Conservation (phyloP, 1,140 invertebrate genomes). For the Apis dorsata region DNA sequence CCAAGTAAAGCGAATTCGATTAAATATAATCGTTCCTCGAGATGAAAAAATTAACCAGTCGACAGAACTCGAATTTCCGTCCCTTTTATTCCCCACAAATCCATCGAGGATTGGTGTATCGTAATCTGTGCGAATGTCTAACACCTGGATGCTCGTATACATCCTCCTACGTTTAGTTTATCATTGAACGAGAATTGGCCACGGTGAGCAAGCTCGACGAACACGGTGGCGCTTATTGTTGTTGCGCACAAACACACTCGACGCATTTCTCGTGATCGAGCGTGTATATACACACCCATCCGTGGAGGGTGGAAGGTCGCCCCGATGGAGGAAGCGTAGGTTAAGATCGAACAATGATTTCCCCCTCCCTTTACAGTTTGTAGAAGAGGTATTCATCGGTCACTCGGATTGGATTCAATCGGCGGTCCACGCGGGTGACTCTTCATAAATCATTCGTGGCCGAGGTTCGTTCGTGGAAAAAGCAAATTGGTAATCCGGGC, state of each 20-base stretch:
- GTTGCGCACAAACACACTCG: neutral
- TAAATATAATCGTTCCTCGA: neutral
- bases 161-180: conserved; percentile 52
- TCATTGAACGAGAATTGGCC: conserved; percentile 47
- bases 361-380: neutral
- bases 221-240: conserved; percentile 58
- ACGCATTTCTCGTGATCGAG: neutral
- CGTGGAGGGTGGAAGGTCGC: neutral
- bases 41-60: neutral
- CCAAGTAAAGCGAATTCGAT: neutral
- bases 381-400: neutral
- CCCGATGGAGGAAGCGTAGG: conserved; percentile 24
- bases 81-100: conserved; percentile 41
- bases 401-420: conserved; percentile 33
- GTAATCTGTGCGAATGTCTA: conserved; percentile 34
- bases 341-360: conserved; percentile 5
- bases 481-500: neutral
- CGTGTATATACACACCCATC: conserved; percentile 13
- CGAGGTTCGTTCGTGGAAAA: neutral
- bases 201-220: conserved; percentile 28
- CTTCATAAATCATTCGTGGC: conserved; percentile 25
- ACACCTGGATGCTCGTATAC: conserved; percentile 34
- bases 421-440: neutral
- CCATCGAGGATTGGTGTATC: conserved; percentile 43
- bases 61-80: neutral